Evolutionary conservation across 2,888 invertebrate species (phyloP).

Genomic region (Leuctra nigra): DNA sequence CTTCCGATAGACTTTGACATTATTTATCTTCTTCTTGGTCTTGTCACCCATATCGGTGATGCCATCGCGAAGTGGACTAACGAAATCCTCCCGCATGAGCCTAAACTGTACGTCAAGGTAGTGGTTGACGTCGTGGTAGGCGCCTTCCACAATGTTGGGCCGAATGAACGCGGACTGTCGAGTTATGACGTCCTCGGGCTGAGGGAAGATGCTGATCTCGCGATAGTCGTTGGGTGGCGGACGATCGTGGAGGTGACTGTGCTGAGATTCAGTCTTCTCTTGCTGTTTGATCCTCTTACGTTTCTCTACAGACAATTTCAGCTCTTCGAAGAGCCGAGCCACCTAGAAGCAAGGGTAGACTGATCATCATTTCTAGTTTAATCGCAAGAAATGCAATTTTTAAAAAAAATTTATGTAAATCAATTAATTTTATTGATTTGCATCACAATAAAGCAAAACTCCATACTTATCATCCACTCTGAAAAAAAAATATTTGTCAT

Average conservation of each 20-base stretch:
- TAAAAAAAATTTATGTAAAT: no score
- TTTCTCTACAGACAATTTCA: no score
- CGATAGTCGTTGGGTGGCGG: slow-evolving; percentile 43
- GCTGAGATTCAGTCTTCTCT: neutral
- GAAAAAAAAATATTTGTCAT: no score
- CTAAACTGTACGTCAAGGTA: slow-evolving; percentile 77
- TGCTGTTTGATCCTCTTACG: neutral
- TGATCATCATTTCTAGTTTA: no score
- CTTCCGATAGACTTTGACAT: slow-evolving; percentile 45
- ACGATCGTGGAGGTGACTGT: neutral
- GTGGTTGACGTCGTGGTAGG: slow-evolving; percentile 56
- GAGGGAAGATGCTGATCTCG: slow-evolving; percentile 44
- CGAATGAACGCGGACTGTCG: slow-evolving; percentile 43
- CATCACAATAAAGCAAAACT: no score
- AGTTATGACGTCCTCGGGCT: slow-evolving; percentile 39
- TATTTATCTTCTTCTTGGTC: slow-evolving; percentile 37
- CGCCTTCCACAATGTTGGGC: slow-evolving; percentile 53
- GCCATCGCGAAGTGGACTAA: slow-evolving; percentile 63
- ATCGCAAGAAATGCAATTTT: no score
- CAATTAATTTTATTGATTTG: no score
- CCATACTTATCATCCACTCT: no score
- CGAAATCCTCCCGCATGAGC: slow-evolving; percentile 71
- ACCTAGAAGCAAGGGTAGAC: no score
- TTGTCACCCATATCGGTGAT: slow-evolving; percentile 45
- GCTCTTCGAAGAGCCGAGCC: no score